Evolutionary conservation across 2,888 invertebrate species (phyloP).

Genomic region (Tribolium freemani): DNA sequence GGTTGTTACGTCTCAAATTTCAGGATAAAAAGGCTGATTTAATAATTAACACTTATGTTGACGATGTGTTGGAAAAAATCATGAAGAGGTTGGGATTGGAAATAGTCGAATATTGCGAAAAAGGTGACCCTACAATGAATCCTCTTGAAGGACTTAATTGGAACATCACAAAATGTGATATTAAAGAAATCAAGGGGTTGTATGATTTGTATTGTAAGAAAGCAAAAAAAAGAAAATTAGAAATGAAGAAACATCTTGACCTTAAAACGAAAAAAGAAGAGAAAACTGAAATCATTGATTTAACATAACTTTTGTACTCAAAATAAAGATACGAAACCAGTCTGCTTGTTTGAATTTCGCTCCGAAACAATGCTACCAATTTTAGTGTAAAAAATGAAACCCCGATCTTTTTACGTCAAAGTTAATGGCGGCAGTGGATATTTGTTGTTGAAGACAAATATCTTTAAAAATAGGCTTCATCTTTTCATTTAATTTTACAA

Average conservation of each 20-base stretch:
- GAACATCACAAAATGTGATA: conserved; percentile 77
- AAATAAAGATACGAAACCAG: not conserved
- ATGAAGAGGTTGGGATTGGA: conserved; percentile 81
- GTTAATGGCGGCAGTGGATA: conserved; percentile 42
- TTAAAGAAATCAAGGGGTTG: conserved; percentile 74
- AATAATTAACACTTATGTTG: conserved; percentile 90
- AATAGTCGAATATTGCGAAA: conserved; percentile 79
- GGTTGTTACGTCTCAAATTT: conserved; percentile 50
- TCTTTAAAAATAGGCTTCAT: conserved; percentile 27
- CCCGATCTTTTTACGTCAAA: conserved; percentile 32
- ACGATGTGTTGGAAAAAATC: conserved; percentile 82
- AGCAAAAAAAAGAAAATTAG: conserved; percentile 57
- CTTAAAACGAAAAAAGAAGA: not conserved
- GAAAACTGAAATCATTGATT: conserved; percentile 35
- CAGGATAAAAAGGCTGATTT: conserved; percentile 93
- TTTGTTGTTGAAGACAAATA: conserved; percentile 27
- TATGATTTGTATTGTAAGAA: conserved; percentile 71
- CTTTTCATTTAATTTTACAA: conserved; percentile 4
- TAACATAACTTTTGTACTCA: conserved; percentile 6
- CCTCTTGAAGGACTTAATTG: conserved; percentile 67
- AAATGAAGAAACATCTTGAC: not conserved
- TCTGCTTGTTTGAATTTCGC: conserved; percentile 7
- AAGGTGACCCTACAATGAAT: conserved; percentile 76
- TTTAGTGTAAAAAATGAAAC: conserved; percentile 23
- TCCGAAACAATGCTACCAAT: not conserved